A percentile compares a stretch with the other conserved stretches of the same genome.
These are phyloP conservation scores for Limnephilus auricula DNA, from an alignment of 2,888 invertebrate genomes.

Conservation along the genomic window DNA sequence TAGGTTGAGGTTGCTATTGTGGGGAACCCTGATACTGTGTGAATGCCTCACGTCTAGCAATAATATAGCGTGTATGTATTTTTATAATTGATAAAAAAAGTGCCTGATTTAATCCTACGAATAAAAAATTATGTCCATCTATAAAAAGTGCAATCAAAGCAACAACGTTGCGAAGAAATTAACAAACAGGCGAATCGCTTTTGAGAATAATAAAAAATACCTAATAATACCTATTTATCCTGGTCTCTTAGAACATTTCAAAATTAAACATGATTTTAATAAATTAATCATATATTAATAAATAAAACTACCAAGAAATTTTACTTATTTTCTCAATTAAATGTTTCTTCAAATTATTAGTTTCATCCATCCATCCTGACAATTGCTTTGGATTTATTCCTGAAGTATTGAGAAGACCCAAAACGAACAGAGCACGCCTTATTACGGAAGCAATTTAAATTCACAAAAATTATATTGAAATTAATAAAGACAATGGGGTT, in stretches of 20 bases:
- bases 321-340: too few relatives aligned
- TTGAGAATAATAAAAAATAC: background rate
- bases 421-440: too few relatives aligned
- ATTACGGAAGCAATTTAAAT: too few relatives aligned
- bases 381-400: too few relatives aligned
- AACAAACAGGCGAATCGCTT: background rate
- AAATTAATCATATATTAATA: too few relatives aligned
- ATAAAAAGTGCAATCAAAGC: background rate
- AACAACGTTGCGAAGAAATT: background rate
- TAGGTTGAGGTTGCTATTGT: background rate
- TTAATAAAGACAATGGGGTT: too few relatives aligned
- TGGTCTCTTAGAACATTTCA: background rate
- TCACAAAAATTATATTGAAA: too few relatives aligned
- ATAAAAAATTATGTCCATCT: background rate
- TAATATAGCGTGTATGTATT: background rate
- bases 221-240: too few relatives aligned
- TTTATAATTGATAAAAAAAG: background rate
- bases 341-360: too few relatives aligned
- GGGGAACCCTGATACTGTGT: background rate
- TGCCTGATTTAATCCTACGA: background rate
- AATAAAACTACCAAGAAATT: too few relatives aligned
- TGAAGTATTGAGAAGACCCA: too few relatives aligned
- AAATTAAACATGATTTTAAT: background rate
- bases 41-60: background rate
- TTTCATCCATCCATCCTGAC: too few relatives aligned